Evolutionary conservation across 2,888 invertebrate genomes (phyloP), one percentile per base, ranked within the genome.

Genomic region (Cephus spinipes): DNA sequence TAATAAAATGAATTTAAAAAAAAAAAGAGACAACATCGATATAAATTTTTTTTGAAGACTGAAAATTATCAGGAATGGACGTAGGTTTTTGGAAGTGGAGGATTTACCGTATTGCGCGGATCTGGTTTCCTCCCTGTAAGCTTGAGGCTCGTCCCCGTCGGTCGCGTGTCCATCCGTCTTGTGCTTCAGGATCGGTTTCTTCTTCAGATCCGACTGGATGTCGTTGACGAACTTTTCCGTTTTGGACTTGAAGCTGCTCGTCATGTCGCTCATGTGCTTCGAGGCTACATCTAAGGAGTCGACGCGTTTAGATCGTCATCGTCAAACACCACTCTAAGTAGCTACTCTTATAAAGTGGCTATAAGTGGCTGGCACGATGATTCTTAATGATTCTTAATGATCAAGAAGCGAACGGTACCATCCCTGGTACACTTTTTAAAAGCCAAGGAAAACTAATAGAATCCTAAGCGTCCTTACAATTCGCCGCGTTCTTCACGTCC

Each of bases 51-150:
- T 15, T 15, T 40, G 0, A 36, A 12, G 36, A 40, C 40, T 40
- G 15, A 40, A 40, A 4, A 40, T 40, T 15, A 40, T 40, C 6
- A 6, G 40, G 40, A 40, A 40, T 40, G 36, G 36, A 36, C 36
- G 4, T 36, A 15, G 40, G 40, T 40, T 40, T 15, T 40, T 40
- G 40, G 15, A 40, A 40, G 15, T 40, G 40, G 15, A 40, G 40
- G 69, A 69, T 69, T 94, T 93, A 95, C 95, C 95, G 89, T 95
- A 95, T 92, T 95, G 94, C 73, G 95, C 93, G 71, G 94, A 93
- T 86, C 95, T 93, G n/a, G 94, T 93, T 86, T 95, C 95, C 89
- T 95, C 95, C 81, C 95, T 92, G 89, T 95, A 95, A 23, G 94
- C 94, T 87, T 95, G 95, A n/a, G 95, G 91, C 77, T 93, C 94